A percentile compares a stretch with the other conserved stretches of the same genome.
phyloP scores from a whole-genome alignment of 2,113 vertebrate genomes.

The Ascaphus truei region DNA sequence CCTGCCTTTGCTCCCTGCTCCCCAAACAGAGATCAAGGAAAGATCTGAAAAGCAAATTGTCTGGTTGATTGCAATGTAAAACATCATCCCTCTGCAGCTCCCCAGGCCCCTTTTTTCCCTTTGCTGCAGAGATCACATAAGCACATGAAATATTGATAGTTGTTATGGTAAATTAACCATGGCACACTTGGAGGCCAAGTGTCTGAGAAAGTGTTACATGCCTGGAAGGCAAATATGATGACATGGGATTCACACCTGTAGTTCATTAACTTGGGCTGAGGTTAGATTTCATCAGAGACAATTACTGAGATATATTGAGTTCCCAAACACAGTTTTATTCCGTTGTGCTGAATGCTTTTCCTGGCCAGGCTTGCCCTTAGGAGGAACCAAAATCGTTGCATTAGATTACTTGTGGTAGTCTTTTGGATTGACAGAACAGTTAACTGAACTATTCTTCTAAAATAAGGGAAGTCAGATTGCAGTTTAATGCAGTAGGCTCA shows the following conservation, averaged over 20 bases:
- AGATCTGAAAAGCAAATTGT: constrained; percentile 30
- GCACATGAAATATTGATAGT: constrained; percentile 11
- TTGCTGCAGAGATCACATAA: not conserved
- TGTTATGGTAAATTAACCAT: constrained; percentile 45
- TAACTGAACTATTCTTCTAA: constrained; percentile 28
- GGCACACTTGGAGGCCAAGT: constrained; percentile 40
- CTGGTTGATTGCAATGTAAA: constrained; percentile 26
- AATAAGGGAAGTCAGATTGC: not conserved
- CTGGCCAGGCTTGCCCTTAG: constrained; percentile 9
- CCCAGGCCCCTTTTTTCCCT: not conserved
- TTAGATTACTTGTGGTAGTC: constrained; percentile 4
- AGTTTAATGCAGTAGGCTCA: constrained; percentile 10
- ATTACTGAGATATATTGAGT: constrained; percentile 34
- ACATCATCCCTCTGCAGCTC: not conserved
- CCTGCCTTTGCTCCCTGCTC: not conserved
- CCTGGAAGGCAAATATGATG: constrained; percentile 44
- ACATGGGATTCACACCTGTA: constrained; percentile 36
- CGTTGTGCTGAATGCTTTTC: constrained; percentile 27
- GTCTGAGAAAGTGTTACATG: constrained; percentile 42
- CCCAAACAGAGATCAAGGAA: not conserved
- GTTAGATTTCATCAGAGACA: constrained; percentile 46
- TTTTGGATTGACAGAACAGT: constrained; percentile 10
- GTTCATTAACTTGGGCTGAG: constrained; percentile 46
- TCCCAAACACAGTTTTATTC: constrained; percentile 11
- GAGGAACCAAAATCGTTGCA: not conserved